phyloP scores from a whole-genome alignment of 2,888 invertebrate species.

The Leptopilina syphax region DNA sequence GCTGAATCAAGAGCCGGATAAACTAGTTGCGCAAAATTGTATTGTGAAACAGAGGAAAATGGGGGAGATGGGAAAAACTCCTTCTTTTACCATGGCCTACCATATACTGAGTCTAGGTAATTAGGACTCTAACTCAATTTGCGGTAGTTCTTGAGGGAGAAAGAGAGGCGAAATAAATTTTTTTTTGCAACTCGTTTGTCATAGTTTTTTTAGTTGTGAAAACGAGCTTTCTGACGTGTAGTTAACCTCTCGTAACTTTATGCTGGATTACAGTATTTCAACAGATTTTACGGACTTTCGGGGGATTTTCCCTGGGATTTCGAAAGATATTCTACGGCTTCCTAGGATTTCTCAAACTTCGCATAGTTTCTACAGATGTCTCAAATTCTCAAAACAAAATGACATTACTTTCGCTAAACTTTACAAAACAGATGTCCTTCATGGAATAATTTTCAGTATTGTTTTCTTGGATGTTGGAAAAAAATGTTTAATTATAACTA shows the following conservation, averaged over 20 bases:
- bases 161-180: background rate
- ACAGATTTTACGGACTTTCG: constrained; percentile 37
- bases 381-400: constrained; percentile 16
- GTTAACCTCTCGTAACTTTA: constrained; percentile 37
- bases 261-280: constrained; percentile 37
- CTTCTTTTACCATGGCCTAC: no score
- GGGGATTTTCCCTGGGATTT: constrained; percentile 31
- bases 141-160: background rate
- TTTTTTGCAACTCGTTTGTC: constrained; percentile 13
- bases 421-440: no score
- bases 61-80: background rate
- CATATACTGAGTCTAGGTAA: constrained; percentile 1
- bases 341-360: constrained; percentile 21
- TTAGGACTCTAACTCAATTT: constrained; percentile 35
- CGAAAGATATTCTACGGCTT: constrained; percentile 2
- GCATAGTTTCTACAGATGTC: constrained; percentile 15
- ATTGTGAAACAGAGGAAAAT: constrained; percentile 9
- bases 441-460: no score
- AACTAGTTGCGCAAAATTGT: background rate
- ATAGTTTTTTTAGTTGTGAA: constrained; percentile 31
- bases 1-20: constrained; percentile 34
- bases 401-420: constrained; percentile 1
- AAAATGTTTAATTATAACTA: no score
- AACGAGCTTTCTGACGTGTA: constrained; percentile 34
- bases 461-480: no score